Conservation (phyloP, 2,888 invertebrate species). For the Meganola albula region DNA sequence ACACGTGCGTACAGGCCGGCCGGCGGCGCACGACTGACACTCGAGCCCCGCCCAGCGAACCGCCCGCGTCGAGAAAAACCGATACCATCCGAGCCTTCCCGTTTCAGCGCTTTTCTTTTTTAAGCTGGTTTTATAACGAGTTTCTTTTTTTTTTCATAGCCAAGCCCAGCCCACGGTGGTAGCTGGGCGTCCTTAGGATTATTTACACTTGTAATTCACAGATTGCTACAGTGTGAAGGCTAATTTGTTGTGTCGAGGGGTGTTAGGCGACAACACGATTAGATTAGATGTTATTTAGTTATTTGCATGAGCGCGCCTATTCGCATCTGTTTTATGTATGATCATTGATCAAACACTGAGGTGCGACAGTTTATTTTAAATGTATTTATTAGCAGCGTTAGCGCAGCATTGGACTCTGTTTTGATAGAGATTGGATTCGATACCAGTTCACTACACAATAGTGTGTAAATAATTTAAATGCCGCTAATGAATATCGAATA, state of each 20-base stretch:
- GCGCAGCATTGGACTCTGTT: no score
- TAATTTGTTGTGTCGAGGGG: slow-evolving; percentile 59
- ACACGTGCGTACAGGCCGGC: slow-evolving; percentile 76
- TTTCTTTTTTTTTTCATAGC: slow-evolving; percentile 59
- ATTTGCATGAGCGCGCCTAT: slow-evolving; percentile 31
- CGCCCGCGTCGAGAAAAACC: slow-evolving; percentile 74
- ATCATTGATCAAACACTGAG: slow-evolving; percentile 1
- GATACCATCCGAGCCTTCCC: slow-evolving; percentile 74
- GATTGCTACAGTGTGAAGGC: slow-evolving; percentile 53
- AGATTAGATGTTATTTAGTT: slow-evolving; percentile 44
- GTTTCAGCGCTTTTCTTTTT: slow-evolving; percentile 78
- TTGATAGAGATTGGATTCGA: no score
- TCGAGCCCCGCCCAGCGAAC: slow-evolving; percentile 71
- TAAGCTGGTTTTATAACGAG: slow-evolving; percentile 77
- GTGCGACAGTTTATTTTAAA: slow-evolving; percentile 3
- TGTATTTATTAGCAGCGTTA: no score
- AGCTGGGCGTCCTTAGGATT: slow-evolving; percentile 74
- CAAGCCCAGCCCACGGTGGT: slow-evolving; percentile 71
- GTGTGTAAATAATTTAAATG: no score
- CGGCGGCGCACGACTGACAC: slow-evolving; percentile 79
- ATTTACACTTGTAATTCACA: slow-evolving; percentile 77
- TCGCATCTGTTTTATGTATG: slow-evolving; percentile 25
- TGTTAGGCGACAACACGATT: slow-evolving; percentile 45
- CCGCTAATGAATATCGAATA: no score
- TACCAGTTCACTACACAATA: no score